Percentiles rank a stretch among this genome's conserved stretches.
Evolutionary conservation across 2,113 vertebrate genomes (phyloP).

Genomic region (Lophius piscatorius): DNA sequence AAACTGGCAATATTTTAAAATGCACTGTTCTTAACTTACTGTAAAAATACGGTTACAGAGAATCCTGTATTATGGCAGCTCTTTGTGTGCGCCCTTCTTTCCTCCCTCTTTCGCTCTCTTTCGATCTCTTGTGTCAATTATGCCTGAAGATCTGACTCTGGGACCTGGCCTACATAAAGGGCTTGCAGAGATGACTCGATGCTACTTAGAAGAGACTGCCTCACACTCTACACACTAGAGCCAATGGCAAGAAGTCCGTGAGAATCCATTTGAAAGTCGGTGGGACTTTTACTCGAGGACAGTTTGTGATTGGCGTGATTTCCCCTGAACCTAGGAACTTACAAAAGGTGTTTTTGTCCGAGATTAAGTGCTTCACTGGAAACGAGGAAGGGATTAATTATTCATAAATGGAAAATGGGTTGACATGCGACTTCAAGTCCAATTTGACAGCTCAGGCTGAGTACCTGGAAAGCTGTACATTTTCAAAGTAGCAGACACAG

Average conservation of each 20-base stretch:
- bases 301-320: constrained; percentile 67
- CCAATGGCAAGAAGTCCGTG: constrained; percentile 54
- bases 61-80: constrained; percentile 27
- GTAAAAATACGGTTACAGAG: constrained; percentile 25
- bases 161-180: constrained; percentile 69
- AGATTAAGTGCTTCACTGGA: constrained; percentile 56
- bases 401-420: constrained; percentile 57
- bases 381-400: constrained; percentile 62
- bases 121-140: constrained; percentile 51
- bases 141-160: constrained; percentile 62
- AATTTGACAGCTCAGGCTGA: constrained; percentile 51
- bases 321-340: constrained; percentile 53
- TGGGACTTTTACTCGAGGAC: constrained; percentile 58
- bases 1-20: constrained; percentile 25
- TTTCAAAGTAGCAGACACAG: constrained; percentile 11
- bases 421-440: constrained; percentile 54
- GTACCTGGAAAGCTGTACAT: constrained; percentile 43
- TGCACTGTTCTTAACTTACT: constrained; percentile 8
- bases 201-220: constrained; percentile 62
- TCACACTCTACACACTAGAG: constrained; percentile 17
- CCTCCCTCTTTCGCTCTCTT: constrained; percentile 1
- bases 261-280: constrained; percentile 62
- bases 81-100: constrained; percentile 26
- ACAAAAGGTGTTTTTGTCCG: constrained; percentile 62
- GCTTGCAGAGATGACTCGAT: constrained; percentile 49